Evolutionary conservation across 2,113 vertebrate species (phyloP), one percentile per base, ranked within the genome.

Genomic region (Callipepla californica): DNA sequence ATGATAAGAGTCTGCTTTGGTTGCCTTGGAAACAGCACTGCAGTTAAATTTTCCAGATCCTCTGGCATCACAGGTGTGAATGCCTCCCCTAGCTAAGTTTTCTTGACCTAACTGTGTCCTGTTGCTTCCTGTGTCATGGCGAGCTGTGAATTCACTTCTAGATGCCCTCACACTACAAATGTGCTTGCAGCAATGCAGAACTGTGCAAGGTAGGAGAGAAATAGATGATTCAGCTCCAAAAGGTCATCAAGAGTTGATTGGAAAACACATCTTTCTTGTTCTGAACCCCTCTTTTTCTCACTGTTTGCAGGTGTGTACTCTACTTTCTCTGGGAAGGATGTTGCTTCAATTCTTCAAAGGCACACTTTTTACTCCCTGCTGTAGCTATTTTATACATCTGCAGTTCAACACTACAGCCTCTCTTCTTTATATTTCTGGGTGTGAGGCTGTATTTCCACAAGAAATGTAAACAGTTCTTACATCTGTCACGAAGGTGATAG

Each of bases 11-110:
- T 53, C 58, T 96, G 80, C 68, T 76, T 87, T 95, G 65, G 92
- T 97, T 97, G 67, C 93, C 92, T 91, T 85, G 91, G 97, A 96
- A 96, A 97, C 53, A 36, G 3, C 36, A 40, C 36, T 87, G 65
- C 55, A 94, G 68, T 67, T 88, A 92, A 58, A 82, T 94, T 89
- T 63, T 81, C 75, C 50, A 72, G 53, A 67, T 92, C 80, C 72
- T 83, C 47, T 87, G 81, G 51, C 3, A 18, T 67, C 13, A 36
- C 59, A 77, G 59, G 26, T 80, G 20, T 74, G 67, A 45, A 76
- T 94, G 42, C 36, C 45, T 95, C 57, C 38, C 14, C 36, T 62
- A 51, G 75, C 68, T 87, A 79, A 48, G 30, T 34, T 13, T 3
- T 42, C 81, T 85, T 70, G 34, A 86, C 55, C 44, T 77, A 68